Conservation (phyloP, 1,140 invertebrate species). For the Lethrus apterus region DNA sequence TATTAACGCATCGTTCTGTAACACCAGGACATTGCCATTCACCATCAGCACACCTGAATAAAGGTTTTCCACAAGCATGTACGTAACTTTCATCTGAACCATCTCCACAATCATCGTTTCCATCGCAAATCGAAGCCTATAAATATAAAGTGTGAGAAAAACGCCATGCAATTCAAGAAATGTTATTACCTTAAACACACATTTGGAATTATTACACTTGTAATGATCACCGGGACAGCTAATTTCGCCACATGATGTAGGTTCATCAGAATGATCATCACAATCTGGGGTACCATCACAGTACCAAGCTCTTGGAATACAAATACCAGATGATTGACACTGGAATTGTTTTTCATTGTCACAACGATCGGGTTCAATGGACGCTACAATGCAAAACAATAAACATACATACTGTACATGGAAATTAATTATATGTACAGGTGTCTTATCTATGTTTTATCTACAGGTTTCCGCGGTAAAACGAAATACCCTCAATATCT, state of each 20-base stretch:
- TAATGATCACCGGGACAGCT: constrained; percentile 70
- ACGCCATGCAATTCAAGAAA: neutral
- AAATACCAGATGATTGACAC: constrained; percentile 77
- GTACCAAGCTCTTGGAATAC: constrained; percentile 88
- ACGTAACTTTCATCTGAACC: constrained; percentile 79
- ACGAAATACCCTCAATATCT: too few species aligned
- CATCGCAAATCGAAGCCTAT: constrained; percentile 86
- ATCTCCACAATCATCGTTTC: constrained; percentile 92
- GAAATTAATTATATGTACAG: too few species aligned
- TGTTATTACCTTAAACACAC: constrained; percentile 65
- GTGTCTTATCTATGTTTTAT: too few species aligned
- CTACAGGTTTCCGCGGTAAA: too few species aligned
- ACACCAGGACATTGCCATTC: constrained; percentile 82
- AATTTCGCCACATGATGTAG: constrained; percentile 69
- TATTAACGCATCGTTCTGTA: constrained; percentile 67
- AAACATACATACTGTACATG: too few species aligned
- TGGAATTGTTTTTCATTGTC: constrained; percentile 85
- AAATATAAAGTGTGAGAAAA: constrained; percentile 5
- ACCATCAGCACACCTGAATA: constrained; percentile 65
- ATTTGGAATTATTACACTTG: constrained; percentile 81
- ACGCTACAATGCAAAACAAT: constrained; percentile 43
- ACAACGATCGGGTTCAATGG: constrained; percentile 76
- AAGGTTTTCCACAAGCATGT: constrained; percentile 68
- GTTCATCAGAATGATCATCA: constrained; percentile 87
- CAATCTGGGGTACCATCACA: constrained; percentile 93